These are phyloP conservation scores for Clepsis dumicolana DNA, from an alignment of 2,888 invertebrate species.

Conservation along the genomic window DNA sequence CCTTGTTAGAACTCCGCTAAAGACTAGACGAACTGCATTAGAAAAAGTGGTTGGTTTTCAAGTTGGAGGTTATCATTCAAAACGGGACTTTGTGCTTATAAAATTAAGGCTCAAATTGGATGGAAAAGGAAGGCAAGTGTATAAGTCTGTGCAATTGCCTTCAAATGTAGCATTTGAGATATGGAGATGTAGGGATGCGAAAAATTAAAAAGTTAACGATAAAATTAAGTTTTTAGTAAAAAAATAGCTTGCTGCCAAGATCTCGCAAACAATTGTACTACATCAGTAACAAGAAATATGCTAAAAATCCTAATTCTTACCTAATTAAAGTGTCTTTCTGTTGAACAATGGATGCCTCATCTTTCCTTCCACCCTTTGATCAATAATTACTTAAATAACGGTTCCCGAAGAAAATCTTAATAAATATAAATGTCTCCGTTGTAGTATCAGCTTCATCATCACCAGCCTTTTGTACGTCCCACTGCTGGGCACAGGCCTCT, in stretches of 20 bases:
- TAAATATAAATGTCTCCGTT: no score
- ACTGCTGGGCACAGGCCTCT: no score
- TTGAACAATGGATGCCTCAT: no score
- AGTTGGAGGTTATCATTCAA: constrained; percentile 34
- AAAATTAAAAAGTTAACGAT: constrained; percentile 7
- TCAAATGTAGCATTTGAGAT: constrained; percentile 50
- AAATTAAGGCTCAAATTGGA: constrained; percentile 17
- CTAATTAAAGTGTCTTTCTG: no score
- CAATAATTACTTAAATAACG: no score
- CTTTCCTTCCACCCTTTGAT: no score
- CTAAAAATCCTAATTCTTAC: no score
- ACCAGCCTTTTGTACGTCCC: no score
- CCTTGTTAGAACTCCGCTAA: constrained; percentile 6
- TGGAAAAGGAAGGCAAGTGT: constrained; percentile 44
- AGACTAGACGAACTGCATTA: not conserved
- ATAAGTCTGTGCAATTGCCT: constrained; percentile 56
- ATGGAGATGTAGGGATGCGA: constrained; percentile 46
- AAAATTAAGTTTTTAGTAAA: not conserved
- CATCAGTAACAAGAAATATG: no score
- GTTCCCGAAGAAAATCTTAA: no score
- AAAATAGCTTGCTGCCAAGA: no score
- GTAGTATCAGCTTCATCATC: no score
- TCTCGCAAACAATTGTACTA: not conserved
- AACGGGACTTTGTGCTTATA: constrained; percentile 34
- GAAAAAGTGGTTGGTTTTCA: constrained; percentile 3